phyloP scores from a whole-genome alignment of 2,797 vertebrate species.

The Crenichthys baileyi region DNA sequence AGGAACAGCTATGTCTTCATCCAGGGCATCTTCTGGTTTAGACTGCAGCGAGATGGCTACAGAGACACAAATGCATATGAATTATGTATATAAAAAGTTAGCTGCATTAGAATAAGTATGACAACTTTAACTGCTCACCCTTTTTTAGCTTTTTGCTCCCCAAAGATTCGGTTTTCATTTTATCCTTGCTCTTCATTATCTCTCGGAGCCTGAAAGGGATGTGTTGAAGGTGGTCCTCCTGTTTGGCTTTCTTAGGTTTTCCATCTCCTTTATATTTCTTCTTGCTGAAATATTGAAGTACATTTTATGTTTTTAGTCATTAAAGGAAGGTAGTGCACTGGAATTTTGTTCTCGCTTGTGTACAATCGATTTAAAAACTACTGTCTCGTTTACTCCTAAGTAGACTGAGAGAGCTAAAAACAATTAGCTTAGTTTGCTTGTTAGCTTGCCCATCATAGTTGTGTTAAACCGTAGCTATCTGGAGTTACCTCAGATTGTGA shows the following conservation, averaged over 20 bases:
- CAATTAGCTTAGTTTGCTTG: constrained; percentile 34
- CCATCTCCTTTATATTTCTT: constrained; percentile 74
- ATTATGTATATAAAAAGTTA: background rate
- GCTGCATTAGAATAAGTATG: background rate
- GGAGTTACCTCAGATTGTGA: constrained; percentile 54
- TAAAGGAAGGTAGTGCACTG: background rate
- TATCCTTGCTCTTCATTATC: constrained; percentile 88
- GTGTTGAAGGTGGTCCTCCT: constrained; percentile 83
- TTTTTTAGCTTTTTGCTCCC: constrained; percentile 66
- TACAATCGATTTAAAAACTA: background rate
- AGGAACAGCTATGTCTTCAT: constrained; percentile 78
- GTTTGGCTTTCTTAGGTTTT: constrained; percentile 75
- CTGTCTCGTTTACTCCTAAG: too few species aligned
- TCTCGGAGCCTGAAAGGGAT: constrained; percentile 93
- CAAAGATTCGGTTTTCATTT: constrained; percentile 72
- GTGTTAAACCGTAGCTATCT: background rate
- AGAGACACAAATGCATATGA: background rate
- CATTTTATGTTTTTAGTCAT: background rate
- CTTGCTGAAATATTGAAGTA: constrained; percentile 37
- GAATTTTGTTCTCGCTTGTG: background rate
- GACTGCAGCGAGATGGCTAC: constrained; percentile 42
- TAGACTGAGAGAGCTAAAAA: background rate
- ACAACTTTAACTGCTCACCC: constrained; percentile 40
- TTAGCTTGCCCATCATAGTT: constrained; percentile 6
- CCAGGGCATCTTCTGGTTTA: constrained; percentile 14